Evolutionary conservation across 2,888 invertebrate genomes (phyloP), one percentile per base, ranked within the genome.

Genomic region (Torymus tubicola): DNA sequence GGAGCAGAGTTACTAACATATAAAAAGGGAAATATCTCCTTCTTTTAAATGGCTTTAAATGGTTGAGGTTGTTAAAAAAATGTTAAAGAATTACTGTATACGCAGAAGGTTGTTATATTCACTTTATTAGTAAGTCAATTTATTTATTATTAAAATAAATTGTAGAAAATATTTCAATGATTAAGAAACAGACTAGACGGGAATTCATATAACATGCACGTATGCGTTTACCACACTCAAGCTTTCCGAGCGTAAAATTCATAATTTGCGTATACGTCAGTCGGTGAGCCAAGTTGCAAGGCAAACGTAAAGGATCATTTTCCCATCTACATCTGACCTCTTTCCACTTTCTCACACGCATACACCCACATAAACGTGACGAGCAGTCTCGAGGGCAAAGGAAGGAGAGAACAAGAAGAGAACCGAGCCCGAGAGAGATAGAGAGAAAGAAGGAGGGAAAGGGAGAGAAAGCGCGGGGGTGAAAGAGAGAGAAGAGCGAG

Each of bases 171-270:
- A 42, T 42, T 8, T 5, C 5, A 42, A 68, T 76, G 61, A 76
- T 76, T 76, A 13, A 13, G 60, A 73, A 64, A 57, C 58, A 55
- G 58, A 18, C 14, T 58, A 55, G 14, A 76, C 50, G 67, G 74
- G 57, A 76, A 73, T 74, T 68, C 42, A 61, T 58, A 31, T 31
- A 31, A 2, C 52, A 16, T n/a, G 18, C 50, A 42, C 50, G n/a
- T 10, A 1, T 16, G 18, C 58, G 2, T 65, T 71, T 64, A 58
- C 58, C 42, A 57, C 52, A 52, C 63, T 50, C 67, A 70, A 71
- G 73, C 73, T 80, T 80, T 57, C 61, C 67, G 42, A 52, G 81
- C 77, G 69, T 77, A 77, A 81, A 79, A 81, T 73, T 60, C 57
- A 77, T 64, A 73, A 77, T 77, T 73, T 71, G 74, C 50, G 80